These are phyloP conservation scores for Microplitis demolitor DNA, from an alignment of 1,140 invertebrate species.

Conservation along the genomic window DNA sequence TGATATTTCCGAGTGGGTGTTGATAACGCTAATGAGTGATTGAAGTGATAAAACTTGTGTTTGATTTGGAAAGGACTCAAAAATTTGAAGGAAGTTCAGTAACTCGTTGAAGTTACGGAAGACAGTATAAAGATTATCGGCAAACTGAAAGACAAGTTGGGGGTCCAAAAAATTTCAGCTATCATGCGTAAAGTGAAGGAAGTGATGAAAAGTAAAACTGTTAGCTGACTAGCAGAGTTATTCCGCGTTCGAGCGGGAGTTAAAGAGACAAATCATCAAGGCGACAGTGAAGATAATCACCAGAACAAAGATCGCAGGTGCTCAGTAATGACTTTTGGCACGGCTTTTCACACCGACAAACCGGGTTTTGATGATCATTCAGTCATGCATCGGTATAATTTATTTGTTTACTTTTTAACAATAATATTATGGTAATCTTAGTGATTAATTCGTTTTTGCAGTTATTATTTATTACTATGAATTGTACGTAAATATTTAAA, in stretches of 20 bases:
- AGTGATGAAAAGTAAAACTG: constrained; percentile 42
- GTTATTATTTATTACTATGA: too few relatives aligned
- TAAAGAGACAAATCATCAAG: constrained; percentile 18
- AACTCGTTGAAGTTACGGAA: not conserved
- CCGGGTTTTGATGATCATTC: constrained; percentile 38
- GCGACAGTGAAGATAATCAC: constrained; percentile 18
- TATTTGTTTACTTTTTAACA: constrained; percentile 2
- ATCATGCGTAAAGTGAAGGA: constrained; percentile 42
- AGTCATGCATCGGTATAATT: constrained; percentile 40
- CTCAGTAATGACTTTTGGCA: constrained; percentile 51
- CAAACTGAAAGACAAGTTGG: not conserved
- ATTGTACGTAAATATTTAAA: too few relatives aligned
- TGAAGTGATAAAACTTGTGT: too few relatives aligned
- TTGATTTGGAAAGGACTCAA: too few relatives aligned
- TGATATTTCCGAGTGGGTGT: too few relatives aligned
- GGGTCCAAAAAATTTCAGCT: constrained; percentile 29
- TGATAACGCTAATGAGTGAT: too few relatives aligned
- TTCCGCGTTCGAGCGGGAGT: constrained; percentile 35
- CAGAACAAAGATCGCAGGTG: constrained; percentile 25
- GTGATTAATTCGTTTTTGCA: not conserved
- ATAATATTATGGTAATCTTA: not conserved
- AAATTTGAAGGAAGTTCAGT: not conserved
- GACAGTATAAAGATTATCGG: not conserved
- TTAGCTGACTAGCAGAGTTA: constrained; percentile 52
- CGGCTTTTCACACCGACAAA: constrained; percentile 47